A percentile compares a stretch with the other conserved stretches of the same genome.
These are phyloP conservation scores for Pachypanchax playfairii DNA, from an alignment of 2,113 vertebrate genomes.

Conservation along the genomic window DNA sequence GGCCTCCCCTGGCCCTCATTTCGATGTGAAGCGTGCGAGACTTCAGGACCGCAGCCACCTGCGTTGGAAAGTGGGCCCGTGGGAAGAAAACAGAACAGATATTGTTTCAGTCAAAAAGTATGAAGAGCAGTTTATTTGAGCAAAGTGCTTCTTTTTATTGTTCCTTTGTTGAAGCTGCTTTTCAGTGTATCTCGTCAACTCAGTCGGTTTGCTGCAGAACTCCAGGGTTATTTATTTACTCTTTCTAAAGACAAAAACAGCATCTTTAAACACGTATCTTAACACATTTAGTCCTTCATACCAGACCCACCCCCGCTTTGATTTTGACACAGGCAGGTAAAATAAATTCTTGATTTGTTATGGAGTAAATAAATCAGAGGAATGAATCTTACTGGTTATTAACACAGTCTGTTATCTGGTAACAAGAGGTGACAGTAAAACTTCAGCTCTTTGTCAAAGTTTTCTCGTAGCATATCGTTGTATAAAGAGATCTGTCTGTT, in stretches of 20 bases:
- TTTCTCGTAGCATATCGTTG: neutral
- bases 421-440: conserved; percentile 14
- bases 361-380: neutral
- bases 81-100: neutral
- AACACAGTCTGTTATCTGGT: conserved; percentile 5
- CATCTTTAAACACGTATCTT: no score
- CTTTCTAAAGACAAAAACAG: no score
- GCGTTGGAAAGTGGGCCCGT: conserved; percentile 1
- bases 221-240: no score
- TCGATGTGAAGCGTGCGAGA: conserved; percentile 51
- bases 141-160: neutral
- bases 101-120: neutral
- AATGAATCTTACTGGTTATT: neutral
- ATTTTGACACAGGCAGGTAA: no score
- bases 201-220: no score
- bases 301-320: no score
- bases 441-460: conserved; percentile 5
- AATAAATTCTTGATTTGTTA: no score
- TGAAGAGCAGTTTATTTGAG: neutral
- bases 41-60: conserved; percentile 46
- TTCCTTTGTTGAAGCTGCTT: neutral
- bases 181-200: neutral
- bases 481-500: conserved; percentile 22
- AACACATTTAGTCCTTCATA: no score
- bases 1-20: conserved; percentile 29